Base-by-base conservation (phyloP, 2,888 invertebrate species). In the Metopia argyrocephala region DNA sequence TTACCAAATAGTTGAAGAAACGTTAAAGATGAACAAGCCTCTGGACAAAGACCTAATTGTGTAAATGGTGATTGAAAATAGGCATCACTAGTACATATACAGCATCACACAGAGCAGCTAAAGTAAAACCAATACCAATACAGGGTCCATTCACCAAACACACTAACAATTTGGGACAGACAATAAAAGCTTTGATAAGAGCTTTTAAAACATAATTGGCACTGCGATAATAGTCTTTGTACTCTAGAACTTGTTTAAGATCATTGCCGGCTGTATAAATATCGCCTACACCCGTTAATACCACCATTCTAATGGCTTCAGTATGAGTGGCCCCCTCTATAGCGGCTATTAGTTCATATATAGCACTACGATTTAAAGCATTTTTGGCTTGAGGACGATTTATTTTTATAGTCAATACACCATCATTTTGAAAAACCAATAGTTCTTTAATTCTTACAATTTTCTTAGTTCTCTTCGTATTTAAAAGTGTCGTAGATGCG, bases 71-170 rank as follows among this genome's bases (percentile, higher is more conserved):
- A 95, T 84, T 94, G 92, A 90, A 98, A 97, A 78, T 94, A 95
- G 1, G 97, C 96, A 89, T 91, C 93, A 84, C 97, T 95, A 20
- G 94, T 93, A 61, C 96, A 96, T 96, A 96, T 7, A 98, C 95
- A 73, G 96, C 92, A 91, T 99, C 98, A 91, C 94, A 98, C 1
- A 98, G 91, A 0, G 94, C 94, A 62, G 97, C 91, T 7, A 95
- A 93, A 0, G 98, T 98, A 12, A 89, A 86, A 12, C 89, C 89
- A 84, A 99, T 94, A 18, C 99, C 99, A 82, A 98, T 93, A 23
- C 98, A 97, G 62, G 97, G 97, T 6, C 98, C 98, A 92, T 98
- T 97, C 0, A 98, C 94, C 64, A 98, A 91, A 21, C 95, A 96
- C 82, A 98, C 92, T 69, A 99, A 87, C 46, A 97, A 91, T 90